Evolutionary conservation across 1,140 invertebrate species (phyloP).

Genomic region (Homarus americanus): DNA sequence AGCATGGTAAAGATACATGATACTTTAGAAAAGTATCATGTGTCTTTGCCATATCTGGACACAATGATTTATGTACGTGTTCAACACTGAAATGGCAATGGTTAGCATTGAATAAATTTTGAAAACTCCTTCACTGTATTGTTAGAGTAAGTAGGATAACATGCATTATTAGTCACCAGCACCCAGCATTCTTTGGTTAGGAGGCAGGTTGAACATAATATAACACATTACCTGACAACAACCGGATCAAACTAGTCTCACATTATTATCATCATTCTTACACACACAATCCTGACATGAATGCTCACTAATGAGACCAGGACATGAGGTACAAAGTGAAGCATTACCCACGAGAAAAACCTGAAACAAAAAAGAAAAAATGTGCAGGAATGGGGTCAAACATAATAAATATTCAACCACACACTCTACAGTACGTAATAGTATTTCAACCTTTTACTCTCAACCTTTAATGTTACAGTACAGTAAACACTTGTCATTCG

Average conservation of each 20-base stretch:
- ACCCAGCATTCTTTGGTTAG: conserved; percentile 14
- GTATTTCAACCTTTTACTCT: too few relatives aligned
- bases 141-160: background rate
- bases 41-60: too few relatives aligned
- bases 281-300: conserved; percentile 4
- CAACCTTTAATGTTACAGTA: too few relatives aligned
- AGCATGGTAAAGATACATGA: too few relatives aligned
- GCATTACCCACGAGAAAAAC: conserved; percentile 69
- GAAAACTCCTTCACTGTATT: too few relatives aligned
- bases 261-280: background rate
- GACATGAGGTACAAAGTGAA: conserved; percentile 38
- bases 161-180: conserved; percentile 19
- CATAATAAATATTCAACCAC: background rate
- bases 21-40: too few relatives aligned
- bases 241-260: background rate
- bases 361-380: conserved; percentile 50
- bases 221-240: conserved; percentile 19
- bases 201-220: background rate
- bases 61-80: too few relatives aligned
- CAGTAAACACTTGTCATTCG: too few relatives aligned
- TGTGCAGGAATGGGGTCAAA: background rate
- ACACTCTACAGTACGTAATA: too few relatives aligned
- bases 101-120: too few relatives aligned
- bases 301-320: background rate
- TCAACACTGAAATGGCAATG: too few relatives aligned